Evolutionary conservation across 1,140 invertebrate genomes (phyloP).

Genomic region (Yoshiicerus persimilis): DNA sequence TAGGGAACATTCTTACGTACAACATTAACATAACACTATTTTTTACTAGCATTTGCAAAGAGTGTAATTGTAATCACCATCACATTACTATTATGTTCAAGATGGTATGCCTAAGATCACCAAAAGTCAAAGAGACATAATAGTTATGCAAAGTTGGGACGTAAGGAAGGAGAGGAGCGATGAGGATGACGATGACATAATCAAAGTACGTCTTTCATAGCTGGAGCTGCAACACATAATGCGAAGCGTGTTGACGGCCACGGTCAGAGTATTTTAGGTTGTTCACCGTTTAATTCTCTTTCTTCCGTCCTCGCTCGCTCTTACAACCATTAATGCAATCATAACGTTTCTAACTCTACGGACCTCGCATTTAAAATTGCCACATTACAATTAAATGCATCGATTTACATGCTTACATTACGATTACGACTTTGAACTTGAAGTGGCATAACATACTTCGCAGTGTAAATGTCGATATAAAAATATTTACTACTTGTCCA

Average conservation of each 20-base stretch:
- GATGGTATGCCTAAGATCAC: neutral
- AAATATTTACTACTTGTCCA: neutral
- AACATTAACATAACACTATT: neutral
- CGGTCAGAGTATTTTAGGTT: conserved; percentile 22
- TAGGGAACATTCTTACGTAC: neutral
- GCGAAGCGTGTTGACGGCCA: neutral
- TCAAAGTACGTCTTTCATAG: neutral
- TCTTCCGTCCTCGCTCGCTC: neutral
- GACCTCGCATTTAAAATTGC: too few species aligned
- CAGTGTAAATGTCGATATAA: neutral
- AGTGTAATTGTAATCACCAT: neutral
- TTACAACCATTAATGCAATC: neutral
- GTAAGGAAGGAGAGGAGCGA: neutral
- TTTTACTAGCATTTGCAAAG: neutral
- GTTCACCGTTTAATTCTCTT: conserved; percentile 5
- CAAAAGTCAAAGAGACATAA: neutral
- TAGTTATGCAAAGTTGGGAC: neutral
- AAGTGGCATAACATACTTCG: neutral
- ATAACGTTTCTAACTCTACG: neutral
- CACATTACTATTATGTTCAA: neutral
- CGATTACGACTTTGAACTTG: neutral
- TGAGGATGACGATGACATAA: neutral
- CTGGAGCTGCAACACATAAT: neutral
- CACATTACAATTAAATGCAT: neutral
- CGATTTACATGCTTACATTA: neutral